These are phyloP conservation scores for Drosophila algonquin DNA, from an alignment of 2,888 invertebrate species.

Conservation along the genomic window DNA sequence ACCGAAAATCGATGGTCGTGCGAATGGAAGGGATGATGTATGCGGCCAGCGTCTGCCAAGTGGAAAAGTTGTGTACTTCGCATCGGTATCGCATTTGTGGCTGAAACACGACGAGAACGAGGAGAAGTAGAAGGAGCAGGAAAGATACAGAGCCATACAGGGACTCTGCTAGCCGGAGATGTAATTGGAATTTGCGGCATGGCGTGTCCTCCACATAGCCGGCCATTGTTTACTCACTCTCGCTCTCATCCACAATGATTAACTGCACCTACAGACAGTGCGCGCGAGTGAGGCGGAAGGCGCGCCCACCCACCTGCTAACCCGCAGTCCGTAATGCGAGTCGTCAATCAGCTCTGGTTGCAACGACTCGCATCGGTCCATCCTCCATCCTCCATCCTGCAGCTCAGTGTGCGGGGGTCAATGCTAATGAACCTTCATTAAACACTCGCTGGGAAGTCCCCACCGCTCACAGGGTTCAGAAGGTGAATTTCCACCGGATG, in stretches of 20 bases:
- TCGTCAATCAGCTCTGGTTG: slow-evolving; percentile 84
- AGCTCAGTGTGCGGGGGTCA: slow-evolving; percentile 29
- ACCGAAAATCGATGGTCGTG: slow-evolving; percentile 82
- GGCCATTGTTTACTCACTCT: slow-evolving; percentile 72
- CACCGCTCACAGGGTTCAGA: slow-evolving; percentile 54
- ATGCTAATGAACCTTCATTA: slow-evolving; percentile 65
- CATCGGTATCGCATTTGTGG: slow-evolving; percentile 44
- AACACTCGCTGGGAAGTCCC: slow-evolving; percentile 73
- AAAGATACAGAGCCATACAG: not conserved
- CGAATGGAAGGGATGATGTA: slow-evolving; percentile 83
- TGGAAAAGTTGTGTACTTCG: slow-evolving; percentile 51
- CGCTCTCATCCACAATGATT: slow-evolving; percentile 79
- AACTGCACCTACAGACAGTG: slow-evolving; percentile 81
- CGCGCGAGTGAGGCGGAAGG: slow-evolving; percentile 57
- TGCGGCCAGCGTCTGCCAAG: slow-evolving; percentile 69
- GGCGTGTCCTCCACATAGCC: slow-evolving; percentile 40
- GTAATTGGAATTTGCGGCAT: slow-evolving; percentile 73
- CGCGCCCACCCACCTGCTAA: slow-evolving; percentile 19
- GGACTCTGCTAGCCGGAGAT: slow-evolving; percentile 45
- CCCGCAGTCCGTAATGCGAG: slow-evolving; percentile 67
- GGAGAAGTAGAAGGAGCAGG: not conserved
- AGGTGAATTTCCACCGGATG: slow-evolving; percentile 36
- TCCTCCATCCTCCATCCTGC: slow-evolving; percentile 4
- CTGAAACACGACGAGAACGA: slow-evolving; percentile 6
- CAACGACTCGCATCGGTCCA: slow-evolving; percentile 87